Evolutionary conservation across 2,888 invertebrate species (phyloP).

Genomic region (Crocallis elinguaria): DNA sequence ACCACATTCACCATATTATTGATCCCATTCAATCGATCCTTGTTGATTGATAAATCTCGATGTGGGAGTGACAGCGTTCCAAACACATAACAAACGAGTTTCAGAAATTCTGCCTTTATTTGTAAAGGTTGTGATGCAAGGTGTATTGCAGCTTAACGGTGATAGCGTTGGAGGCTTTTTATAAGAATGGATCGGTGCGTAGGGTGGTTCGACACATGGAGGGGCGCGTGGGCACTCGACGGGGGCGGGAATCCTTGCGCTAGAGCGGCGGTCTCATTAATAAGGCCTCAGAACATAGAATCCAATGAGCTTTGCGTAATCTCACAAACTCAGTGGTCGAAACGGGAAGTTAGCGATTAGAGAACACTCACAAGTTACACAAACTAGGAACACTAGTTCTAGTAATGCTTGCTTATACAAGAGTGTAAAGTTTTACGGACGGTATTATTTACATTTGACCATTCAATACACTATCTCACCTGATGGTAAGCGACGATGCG

Average conservation of each 20-base stretch:
- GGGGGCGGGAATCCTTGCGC: slow-evolving; percentile 44
- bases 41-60: slow-evolving; percentile 73
- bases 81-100: slow-evolving; percentile 45
- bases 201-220: slow-evolving; percentile 47
- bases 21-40: slow-evolving; percentile 80
- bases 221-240: slow-evolving; percentile 52
- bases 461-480: neutral
- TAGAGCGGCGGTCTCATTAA: slow-evolving; percentile 22
- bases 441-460: neutral
- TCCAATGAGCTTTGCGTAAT: slow-evolving; percentile 13
- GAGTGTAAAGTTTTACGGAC: neutral
- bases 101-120: slow-evolving; percentile 33
- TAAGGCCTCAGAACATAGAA: slow-evolving; percentile 8
- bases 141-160: slow-evolving; percentile 32
- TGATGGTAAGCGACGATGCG: too few relatives aligned
- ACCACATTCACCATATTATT: slow-evolving; percentile 74
- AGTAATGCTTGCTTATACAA: slow-evolving; percentile 10
- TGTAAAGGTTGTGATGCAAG: slow-evolving; percentile 36
- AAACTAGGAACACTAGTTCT: slow-evolving; percentile 37
- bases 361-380: slow-evolving; percentile 39
- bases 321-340: slow-evolving; percentile 14
- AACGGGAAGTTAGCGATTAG: slow-evolving; percentile 45
- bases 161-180: slow-evolving; percentile 35
- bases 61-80: slow-evolving; percentile 70
- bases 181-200: slow-evolving; percentile 44